Base-by-base conservation (phyloP, 2,888 invertebrate genomes). In the Ochlodes sylvanus region DNA sequence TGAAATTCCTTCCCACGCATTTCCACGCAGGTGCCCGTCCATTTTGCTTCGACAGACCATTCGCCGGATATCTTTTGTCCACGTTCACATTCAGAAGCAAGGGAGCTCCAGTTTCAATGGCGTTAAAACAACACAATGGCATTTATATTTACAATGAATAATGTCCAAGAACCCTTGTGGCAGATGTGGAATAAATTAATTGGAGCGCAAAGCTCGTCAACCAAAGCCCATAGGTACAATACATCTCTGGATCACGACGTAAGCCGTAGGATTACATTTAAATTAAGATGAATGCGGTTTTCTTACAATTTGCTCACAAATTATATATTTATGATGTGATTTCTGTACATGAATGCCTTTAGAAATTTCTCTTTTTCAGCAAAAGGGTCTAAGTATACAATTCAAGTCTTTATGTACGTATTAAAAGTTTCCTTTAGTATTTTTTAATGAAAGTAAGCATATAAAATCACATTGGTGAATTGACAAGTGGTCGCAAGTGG, bases 41-140 rank as follows among this genome's bases (percentile, higher is more conserved):
- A 57, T 50, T 44, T 7, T n/a, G 38, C 50, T 21, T 14, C 12
- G 14, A 21, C 52, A 1, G 57, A 70, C 63, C 57, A 52, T 60
- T 42, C 55, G 38, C 55, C 70, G 79, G 73, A 76, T 70, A 70
- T 66, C 70, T 70, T 70, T 73, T 73, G 70, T 70, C 47, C 69
- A 38, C 50, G 21, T 14, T 10, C 12, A 38, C 41, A 64, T 57
- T 58, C 50, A 57, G 44, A 15, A 34, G 55, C 17, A 27, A 27
- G n/a, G 21, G 38, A 58, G 57, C 64, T 65, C 64, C 38, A 50
- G 50, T 65, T 65, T 65, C 64, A 44, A 44, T 50, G 34, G 34
- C 56, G 47, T 57, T 65, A 65, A 65, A 65, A 65, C 64, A 65
- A 65, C 57, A 65, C 56, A 65, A 65, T 65, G 14, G 41, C 50